phyloP scores from a whole-genome alignment of 1,140 invertebrate genomes.

The Meloidogyne exigua region DNA sequence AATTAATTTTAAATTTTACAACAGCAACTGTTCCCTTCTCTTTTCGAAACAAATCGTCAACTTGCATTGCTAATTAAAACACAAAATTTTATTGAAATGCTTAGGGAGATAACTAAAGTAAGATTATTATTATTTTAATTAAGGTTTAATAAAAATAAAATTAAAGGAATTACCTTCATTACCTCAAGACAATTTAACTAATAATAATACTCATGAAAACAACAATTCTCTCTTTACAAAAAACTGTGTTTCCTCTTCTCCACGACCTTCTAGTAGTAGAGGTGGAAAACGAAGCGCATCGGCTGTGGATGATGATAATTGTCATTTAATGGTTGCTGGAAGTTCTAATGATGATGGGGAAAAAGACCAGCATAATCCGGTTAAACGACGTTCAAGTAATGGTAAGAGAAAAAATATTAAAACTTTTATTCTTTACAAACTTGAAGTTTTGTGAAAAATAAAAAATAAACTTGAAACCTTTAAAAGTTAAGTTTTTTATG shows the following conservation, averaged over 20 bases:
- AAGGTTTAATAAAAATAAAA: too few species aligned
- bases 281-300: constrained; percentile 24
- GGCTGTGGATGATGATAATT: background rate
- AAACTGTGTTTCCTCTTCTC: background rate
- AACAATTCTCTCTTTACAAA: background rate
- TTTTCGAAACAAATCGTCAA: constrained; percentile 83
- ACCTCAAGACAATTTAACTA: constrained; percentile 1
- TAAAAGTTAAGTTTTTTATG: too few species aligned
- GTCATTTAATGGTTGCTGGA: background rate
- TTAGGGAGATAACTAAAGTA: constrained; percentile 29
- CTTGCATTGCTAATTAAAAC: constrained; percentile 90
- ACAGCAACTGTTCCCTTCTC: constrained; percentile 80
- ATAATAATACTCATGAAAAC: background rate
- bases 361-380: constrained; percentile 26
- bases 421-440: background rate
- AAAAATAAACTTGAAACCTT: too few species aligned
- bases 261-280: constrained; percentile 8
- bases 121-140: background rate
- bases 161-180: constrained; percentile 15
- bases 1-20: too few species aligned
- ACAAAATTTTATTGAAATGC: constrained; percentile 86
- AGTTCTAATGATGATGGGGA: constrained; percentile 5
- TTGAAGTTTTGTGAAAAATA: background rate
- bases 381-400: constrained; percentile 39
- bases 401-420: constrained; percentile 26